Percentiles rank a stretch among this genome's conserved stretches.
phyloP scores from a whole-genome alignment of 2,888 invertebrate species.

The Litoditis marina region DNA sequence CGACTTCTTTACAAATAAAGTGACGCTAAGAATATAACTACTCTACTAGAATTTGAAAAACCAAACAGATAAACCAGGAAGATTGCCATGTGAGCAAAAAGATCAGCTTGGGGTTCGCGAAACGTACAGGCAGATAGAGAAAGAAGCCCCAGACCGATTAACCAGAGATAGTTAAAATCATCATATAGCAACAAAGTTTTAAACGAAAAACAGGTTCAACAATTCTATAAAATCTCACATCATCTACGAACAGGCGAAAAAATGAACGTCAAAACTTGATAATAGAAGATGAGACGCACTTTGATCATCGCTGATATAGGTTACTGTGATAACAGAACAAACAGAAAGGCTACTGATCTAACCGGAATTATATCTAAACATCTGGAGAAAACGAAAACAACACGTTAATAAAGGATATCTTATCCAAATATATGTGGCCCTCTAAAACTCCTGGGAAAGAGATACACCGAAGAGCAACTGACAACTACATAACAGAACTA shows the following conservation, averaged over 20 bases:
- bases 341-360: not conserved
- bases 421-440: not conserved
- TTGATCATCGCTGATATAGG: too few species aligned
- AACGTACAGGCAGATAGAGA: not conserved
- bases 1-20: not conserved
- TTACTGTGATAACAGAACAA: not conserved
- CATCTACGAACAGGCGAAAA: too few species aligned
- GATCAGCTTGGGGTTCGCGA: not conserved
- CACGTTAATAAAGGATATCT: not conserved
- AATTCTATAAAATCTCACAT: too few species aligned
- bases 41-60: not conserved
- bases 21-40: not conserved
- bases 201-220: not conserved
- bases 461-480: not conserved
- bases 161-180: not conserved
- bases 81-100: conserved; percentile 1
- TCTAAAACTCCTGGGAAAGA: too few species aligned
- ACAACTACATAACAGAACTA: conserved; percentile 2
- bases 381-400: not conserved
- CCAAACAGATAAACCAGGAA: not conserved
- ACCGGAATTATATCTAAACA: conserved; percentile 3
- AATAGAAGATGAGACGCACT: too few species aligned
- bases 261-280: too few species aligned
- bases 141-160: conserved; percentile 1
- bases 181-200: conserved; percentile 2